Evolutionary conservation across 1,140 invertebrate species (phyloP), one percentile per base, ranked within the genome.

Genomic region (Grapholita molesta): DNA sequence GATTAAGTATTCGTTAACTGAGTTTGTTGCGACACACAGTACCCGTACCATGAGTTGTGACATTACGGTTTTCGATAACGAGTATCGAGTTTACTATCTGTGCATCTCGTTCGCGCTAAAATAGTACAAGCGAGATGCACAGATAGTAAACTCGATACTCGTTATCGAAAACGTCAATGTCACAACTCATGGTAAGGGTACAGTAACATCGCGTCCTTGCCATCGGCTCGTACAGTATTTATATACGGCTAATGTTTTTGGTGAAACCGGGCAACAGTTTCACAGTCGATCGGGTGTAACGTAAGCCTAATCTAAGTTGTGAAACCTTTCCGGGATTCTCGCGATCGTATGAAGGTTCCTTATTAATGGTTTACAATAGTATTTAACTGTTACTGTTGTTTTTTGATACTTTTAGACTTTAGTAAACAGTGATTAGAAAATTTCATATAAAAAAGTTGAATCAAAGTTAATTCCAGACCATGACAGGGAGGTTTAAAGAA

Each of bases 221-320:
- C 79, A 21, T 48, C 6, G 42, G 15, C 42, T 48, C 18, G 18
- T 21, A 48, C 18, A 48, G 82, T 85, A 83, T 82, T 68, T 61
- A 75, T n/a, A 73, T 73, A 71, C 72, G 69, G 66, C 64, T 71
- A 55, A n/a, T 69, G 77, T 82, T 79, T 73, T 76, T 38, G 52
- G 72, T 78, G 83, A 87, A 84, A 84, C 81, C 83, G 69, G 68
- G 83, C 82, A 84, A 83, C 70, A 68, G 66, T 77, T 79, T 80
- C 71, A 76, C 78, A 76, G 74, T 70, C 69, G 75, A 77, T 79
- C 74, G 71, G 53, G 24, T 61, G 24, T 30, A 61, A 61, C 55
- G 53, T 61, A 18, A n/a, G 12, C 6, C 55, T 15, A 61, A 61
- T 28, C 55, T 28, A 30, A 30, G 55, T 61, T 61, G 25, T 15